Base-by-base conservation (phyloP, 2,888 invertebrate species). In the Chloromyia formosa region DNA sequence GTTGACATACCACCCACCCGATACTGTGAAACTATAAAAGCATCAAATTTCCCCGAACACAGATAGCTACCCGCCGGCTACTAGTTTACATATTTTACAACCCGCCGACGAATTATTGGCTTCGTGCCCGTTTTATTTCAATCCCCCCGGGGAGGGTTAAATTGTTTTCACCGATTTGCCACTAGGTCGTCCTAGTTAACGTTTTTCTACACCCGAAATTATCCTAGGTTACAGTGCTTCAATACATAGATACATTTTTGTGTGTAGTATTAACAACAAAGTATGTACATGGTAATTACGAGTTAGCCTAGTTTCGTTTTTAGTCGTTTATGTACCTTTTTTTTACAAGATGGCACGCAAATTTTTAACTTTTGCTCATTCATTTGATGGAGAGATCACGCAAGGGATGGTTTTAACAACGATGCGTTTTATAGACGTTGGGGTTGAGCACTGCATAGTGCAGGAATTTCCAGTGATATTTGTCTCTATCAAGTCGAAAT, bases 281-380 rank as follows among this genome's bases (percentile, higher is more conserved):
- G 42, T 12, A 42, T 42, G 49, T 49, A 22, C 40, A 7, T 35
- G n/a, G n/a, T 27, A 35, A 62, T 62, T 62, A 40, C 35, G 14
- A 35, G 35, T 62, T 62, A 40, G 62, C 62, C 62, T 62, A 62
- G 62, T 62, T 62, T 62, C n/a, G 1, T 23, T 7, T 4, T 4
- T 35, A 35, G 27, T 35, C 27, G 7, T 35, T 35, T 35, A 7
- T 35, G n/a, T n/a, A n/a, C n/a, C n/a, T 35, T 35, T 35, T 4
- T 35, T 35, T 35, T 35, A 35, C 27, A 49, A n/a, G 49, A n/a
- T 49, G 49, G 49, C 60, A 60, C 60, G 60, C 60, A 60, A 60
- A 20, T 1, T 23, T 60, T 35, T 35, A 35, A 49, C 49, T 49
- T n/a, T n/a, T 49, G 3, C 10, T 1, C 49, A 49, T 49, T 49